Evolutionary conservation across 2,888 invertebrate species (phyloP), one percentile per base, ranked within the genome.

Genomic region (Lithodes maja): DNA sequence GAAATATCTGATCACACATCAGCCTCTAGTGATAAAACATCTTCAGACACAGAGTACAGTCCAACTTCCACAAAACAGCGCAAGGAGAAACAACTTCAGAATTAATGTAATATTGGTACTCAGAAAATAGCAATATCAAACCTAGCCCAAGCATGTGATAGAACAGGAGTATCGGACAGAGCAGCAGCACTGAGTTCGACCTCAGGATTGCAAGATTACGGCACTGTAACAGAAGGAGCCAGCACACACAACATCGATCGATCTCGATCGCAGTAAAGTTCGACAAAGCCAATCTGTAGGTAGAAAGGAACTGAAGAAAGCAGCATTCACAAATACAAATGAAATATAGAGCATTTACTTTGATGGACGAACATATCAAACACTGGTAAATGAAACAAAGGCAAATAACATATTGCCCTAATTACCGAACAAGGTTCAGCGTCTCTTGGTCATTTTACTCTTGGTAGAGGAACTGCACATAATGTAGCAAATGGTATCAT

Each of bases 91-190:
- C 7, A 61, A 61, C 61, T 5, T 61, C 61, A 61, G 61, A 61
- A 61, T 5, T 5, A 61, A 61, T 61, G 12, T 61, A 61, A 33
- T 33, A 33, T 0, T 33, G 33, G 61, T 61, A 61, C 61, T 7
- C 61, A 61, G 61, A 61, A 61, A 61, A 12, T 33, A 61, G 12
- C 5, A 61, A 7, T 61, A 61, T 61, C 61, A 61, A 61, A 61
- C 61, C 12, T 61, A 5, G 61, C 61, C 61, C 61, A 61, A 61
- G 61, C 61, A 61, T 61, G 61, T 61, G 61, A 61, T 61, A 61
- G 61, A 61, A 61, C 61, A 61, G 61, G 61, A 61, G 61, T 61
- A 61, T 61, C 61, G 61, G 61, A 61, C 61, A 61, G 61, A 61
- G 61, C 61, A 61, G 61, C 61, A 61, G 61, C 61, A 61, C 61